Conservation (phyloP, 2,888 invertebrate genomes). For the Stramonita haemastoma region DNA sequence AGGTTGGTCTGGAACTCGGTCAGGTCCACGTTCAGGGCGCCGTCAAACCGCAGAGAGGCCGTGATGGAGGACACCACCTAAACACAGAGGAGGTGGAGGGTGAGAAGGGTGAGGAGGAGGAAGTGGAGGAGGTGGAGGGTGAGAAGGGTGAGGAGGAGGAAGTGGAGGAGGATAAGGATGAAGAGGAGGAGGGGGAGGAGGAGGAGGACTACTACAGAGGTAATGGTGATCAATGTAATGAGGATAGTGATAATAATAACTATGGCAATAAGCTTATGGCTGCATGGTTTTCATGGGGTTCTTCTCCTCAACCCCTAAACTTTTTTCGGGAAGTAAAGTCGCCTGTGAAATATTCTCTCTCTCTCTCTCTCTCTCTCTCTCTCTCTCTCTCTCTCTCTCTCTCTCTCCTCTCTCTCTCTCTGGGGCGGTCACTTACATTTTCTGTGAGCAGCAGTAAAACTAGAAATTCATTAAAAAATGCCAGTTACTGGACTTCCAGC, state of each 20-base stretch:
- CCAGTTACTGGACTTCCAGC: too few species aligned
- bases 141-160: not conserved
- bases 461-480: too few species aligned
- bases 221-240: not conserved
- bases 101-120: not conserved
- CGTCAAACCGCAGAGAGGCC: constrained; percentile 47
- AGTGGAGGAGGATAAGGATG: not conserved
- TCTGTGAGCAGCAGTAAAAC: too few species aligned
- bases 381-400: too few species aligned
- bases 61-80: constrained; percentile 49
- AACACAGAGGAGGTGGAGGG: not conserved
- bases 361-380: too few species aligned
- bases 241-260: not conserved
- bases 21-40: constrained; percentile 55
- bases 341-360: too few species aligned
- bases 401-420: too few species aligned
- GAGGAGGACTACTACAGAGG: not conserved
- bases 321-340: too few species aligned
- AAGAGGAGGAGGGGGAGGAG: not conserved
- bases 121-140: not conserved
- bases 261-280: not conserved
- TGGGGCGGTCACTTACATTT: too few species aligned
- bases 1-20: constrained; percentile 79
- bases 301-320: too few species aligned
- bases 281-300: too few species aligned